phyloP scores from a whole-genome alignment of 1,140 invertebrate genomes.

The Caenorhabditis brenneri region DNA sequence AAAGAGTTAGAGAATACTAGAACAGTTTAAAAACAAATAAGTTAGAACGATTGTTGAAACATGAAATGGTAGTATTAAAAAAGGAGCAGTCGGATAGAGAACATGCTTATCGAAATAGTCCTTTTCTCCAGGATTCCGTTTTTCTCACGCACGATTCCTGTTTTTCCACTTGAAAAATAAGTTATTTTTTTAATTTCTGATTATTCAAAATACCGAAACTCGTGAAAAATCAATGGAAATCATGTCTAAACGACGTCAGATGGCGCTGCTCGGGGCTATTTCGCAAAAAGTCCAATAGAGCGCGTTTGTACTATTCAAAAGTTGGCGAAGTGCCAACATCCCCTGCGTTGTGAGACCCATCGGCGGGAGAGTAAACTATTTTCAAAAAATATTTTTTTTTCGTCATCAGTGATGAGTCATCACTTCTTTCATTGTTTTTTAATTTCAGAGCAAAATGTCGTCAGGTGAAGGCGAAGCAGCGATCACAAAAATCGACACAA shows the following conservation, averaged over 20 bases:
- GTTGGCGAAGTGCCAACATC: not conserved
- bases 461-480: not conserved
- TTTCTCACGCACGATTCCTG: not conserved
- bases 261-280: not conserved
- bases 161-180: not conserved
- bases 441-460: not conserved
- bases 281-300: not conserved
- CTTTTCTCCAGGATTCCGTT: too few relatives aligned
- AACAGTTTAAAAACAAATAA: not conserved
- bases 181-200: not conserved
- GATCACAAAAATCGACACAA: too few relatives aligned
- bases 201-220: not conserved
- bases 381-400: slow-evolving; percentile 2
- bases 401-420: not conserved
- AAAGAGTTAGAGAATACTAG: not conserved
- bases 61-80: too few relatives aligned
- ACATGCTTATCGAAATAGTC: too few relatives aligned
- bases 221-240: not conserved
- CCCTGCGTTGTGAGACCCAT: not conserved
- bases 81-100: too few relatives aligned
- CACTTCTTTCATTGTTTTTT: not conserved
- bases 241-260: slow-evolving; percentile 40
- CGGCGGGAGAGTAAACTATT: not conserved
- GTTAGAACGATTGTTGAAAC: not conserved
- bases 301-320: not conserved